Base-by-base conservation (phyloP, 2,797 vertebrate genomes). In the Acanthis flammea region DNA sequence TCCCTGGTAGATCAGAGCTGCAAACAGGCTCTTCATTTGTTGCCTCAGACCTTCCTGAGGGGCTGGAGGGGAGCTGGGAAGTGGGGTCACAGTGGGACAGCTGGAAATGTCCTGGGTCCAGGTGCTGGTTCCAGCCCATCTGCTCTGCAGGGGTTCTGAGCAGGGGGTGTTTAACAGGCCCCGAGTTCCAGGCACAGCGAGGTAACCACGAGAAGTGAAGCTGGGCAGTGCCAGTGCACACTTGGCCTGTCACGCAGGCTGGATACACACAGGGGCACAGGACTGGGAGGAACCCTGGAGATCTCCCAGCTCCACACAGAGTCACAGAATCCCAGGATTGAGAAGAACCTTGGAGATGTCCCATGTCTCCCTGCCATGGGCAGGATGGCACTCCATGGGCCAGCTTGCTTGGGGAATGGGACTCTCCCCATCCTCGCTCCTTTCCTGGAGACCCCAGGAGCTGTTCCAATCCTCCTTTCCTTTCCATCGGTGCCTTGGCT, bases 51-150 rank as follows among this genome's bases (percentile, higher is more conserved):
- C 45, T 72, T 21, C 12, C 74, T 47, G 48, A 44, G 66, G 39
- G 82, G 27, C 23, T 18, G 12, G 19, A 31, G 75, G 66, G 67
- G 47, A 71, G 45, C 31, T 27, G 67, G 67, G 57, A 73, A 48
- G 10, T 7, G 11, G 10, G 14, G 3, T 7, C 17, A 31, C 9
- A 24, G 25, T 37, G 55, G 19, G 30, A 16, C 18, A 41, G 45
- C 14, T 42, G 37, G 37, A 24, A 63, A 19, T 44, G 2, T 45
- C 19, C 30, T 42, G 33, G 4, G 4, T 42, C 14, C 37, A 2
- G 0, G 0, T 50, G n/a, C 11, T 33, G 47, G n/a, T 72, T 31
- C 54, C 42, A 16, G 50, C 31, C 75, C 28, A 4, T 28, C 25
- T 60, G 61, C 73, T 44, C 33, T 37, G 33, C 33, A 27, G 55